Base-by-base conservation (phyloP, 2,113 vertebrate species). In the Salminus brasiliensis region DNA sequence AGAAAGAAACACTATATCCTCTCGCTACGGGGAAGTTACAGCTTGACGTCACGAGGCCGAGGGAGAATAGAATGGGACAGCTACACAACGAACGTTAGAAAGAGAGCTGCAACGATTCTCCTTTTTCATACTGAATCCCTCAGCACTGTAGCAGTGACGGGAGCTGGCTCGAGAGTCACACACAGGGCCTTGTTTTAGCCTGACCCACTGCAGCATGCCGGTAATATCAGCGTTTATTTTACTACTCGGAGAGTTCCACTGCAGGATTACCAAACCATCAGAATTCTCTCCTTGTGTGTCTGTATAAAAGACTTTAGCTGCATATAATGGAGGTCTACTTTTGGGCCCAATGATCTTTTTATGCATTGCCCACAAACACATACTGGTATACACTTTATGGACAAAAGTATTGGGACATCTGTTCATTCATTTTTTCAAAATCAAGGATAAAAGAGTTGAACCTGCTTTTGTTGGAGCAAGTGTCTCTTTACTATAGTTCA, bases 131-230 rank as follows among this genome's bases (percentile, higher is more conserved):
- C 55, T 63, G 55, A 63, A 72, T 34, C 55, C 65, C 25, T 78
- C 53, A 70, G 66, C 62, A 36, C 60, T 66, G 60, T 39, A 39
- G 74, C 32, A 53, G 60, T 53, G 74, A 66, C 74, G 67, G 62
- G 45, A 34, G 43, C 53, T 55, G 52, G 67, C 67, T 78, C 25
- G 39, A 52, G 55, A 49, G 41, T 62, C 76, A 76, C 74, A 76
- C 74, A 76, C 7, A 13, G 13, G 15, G 63, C 23, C 21, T 36
- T 78, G 39, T 70, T 78, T 32, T 49, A 39, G 47, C 15, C 21
- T 34, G 53, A 70, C 53, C 18, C 25, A 71, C 21, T 49, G n/a
- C 53, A 25, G 36, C 49, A 32, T 18, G 18, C 52, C 1, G 23
- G n/a, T 55, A 8, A 34, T 16, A 5, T 7, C 4, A 34, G 15